Base-by-base conservation (phyloP, 2,113 vertebrate genomes). In the Australoheros scitulus region DNA sequence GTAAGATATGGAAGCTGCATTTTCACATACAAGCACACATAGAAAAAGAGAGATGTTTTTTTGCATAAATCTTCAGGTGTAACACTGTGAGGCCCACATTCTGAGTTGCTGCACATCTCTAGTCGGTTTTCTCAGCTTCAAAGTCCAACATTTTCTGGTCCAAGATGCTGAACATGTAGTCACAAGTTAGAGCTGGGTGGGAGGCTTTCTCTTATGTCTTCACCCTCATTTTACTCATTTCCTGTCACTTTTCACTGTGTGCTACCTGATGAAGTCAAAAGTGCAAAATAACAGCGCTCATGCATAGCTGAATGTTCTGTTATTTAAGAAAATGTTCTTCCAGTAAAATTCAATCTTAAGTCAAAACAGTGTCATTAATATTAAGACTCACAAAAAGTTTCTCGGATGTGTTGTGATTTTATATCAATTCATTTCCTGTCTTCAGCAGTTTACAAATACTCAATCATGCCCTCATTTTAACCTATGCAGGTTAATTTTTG, bases 1-100 rank as follows among this genome's bases (percentile, higher is more conserved):
- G 10, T 52, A 72, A 72, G 43, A 86, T 43, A 43, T 76, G 26
- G 75, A 82, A 65, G 61, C 29, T 82, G 47, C 18, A 76, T 55
- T 56, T 61, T 41, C 11, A 63, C 36, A 57, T 29, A 15, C 50
- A 59, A 38, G 58, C 34, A 74, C 29, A 59, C 43, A 52, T 26
- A 72, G 17, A 72, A 29, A 32, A 10, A 0, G 41, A 26, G 22
- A 32, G 50, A 55, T 5, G 24, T 50, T 3, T 36, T 64, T 58
- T 32, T 55, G 26, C 26, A 55, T 14, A 32, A 72, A 55, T 17
- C 26, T 41, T 11, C 18, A 3, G 36, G 18, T 68, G 14, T 68
- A 79, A 61, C 63, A 72, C 20, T 59, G 22, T 18, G 68, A 41
- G 24, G 29, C 32, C 24, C 61, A 52, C 8, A 63, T 64, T 26